A percentile compares a stretch with the other conserved stretches of the same genome.
Evolutionary conservation across 2,797 vertebrate genomes (phyloP).

Genomic region (Malacoraja senta): DNA sequence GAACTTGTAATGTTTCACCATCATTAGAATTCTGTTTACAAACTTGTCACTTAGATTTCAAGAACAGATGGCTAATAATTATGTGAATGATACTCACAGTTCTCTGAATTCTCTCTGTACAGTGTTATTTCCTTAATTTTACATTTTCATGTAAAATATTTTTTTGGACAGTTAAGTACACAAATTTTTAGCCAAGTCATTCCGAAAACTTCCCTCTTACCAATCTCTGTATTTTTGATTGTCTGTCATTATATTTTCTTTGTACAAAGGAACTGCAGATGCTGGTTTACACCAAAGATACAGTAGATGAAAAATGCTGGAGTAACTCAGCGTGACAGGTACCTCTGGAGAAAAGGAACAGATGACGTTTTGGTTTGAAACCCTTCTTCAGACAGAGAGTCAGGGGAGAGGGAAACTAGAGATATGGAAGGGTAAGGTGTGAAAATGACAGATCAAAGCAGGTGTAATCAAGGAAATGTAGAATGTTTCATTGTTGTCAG

Average conservation of each 20-base stretch:
- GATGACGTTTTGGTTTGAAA: no score
- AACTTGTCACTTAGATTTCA: not conserved
- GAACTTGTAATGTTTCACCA: slow-evolving; percentile 1
- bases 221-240: not conserved
- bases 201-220: not conserved
- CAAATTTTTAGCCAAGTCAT: not conserved
- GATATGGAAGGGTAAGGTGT: no score
- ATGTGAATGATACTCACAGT: not conserved
- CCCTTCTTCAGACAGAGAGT: no score
- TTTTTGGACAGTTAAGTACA: not conserved
- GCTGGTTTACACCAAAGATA: no score
- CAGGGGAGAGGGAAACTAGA: no score
- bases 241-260: not conserved
- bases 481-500: no score
- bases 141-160: not conserved
- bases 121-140: slow-evolving; percentile 1
- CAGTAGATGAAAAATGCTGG: no score
- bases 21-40: slow-evolving; percentile 27
- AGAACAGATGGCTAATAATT: slow-evolving; percentile 14
- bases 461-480: no score
- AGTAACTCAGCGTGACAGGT: no score
- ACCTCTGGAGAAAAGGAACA: no score
- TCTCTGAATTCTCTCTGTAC: not conserved
- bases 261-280: no score
- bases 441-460: no score